A percentile compares a stretch with the other conserved stretches of the same genome.
Conservation (phyloP, 2,888 invertebrate species). For the Pomacea canaliculata region DNA sequence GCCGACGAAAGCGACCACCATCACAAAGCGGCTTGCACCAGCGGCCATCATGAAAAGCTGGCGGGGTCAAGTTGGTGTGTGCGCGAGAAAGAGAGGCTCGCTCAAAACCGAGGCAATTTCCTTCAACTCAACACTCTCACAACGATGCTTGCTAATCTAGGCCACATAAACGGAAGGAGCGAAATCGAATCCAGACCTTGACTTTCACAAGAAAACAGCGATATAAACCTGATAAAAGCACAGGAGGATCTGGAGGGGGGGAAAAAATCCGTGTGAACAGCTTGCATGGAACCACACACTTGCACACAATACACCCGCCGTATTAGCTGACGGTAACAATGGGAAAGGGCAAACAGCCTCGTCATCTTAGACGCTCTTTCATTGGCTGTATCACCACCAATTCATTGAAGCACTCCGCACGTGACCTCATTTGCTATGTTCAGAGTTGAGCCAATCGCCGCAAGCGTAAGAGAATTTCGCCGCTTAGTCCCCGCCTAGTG, state of each 20-base stretch:
- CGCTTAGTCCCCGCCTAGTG: slow-evolving; percentile 20
- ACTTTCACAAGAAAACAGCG: slow-evolving; percentile 11
- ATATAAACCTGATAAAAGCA: slow-evolving; percentile 16
- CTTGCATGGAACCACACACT: slow-evolving; percentile 53
- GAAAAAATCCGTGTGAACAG: slow-evolving; percentile 40
- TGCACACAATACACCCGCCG: slow-evolving; percentile 57
- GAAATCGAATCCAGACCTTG: slow-evolving; percentile 1
- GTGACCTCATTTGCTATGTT: slow-evolving; percentile 60
- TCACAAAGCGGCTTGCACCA: slow-evolving; percentile 15
- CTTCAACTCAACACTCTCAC: slow-evolving; percentile 7
- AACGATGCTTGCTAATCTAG: slow-evolving; percentile 21
- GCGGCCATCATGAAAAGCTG: slow-evolving; percentile 24
- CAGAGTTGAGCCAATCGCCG: slow-evolving; percentile 36
- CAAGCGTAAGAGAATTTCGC: slow-evolving; percentile 2
- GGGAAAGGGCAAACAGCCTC: slow-evolving; percentile 61
- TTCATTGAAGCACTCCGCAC: slow-evolving; percentile 46
- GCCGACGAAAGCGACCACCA: slow-evolving; percentile 12
- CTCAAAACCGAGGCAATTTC: slow-evolving; percentile 26
- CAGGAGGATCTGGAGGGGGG: slow-evolving; percentile 11
- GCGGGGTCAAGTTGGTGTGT: slow-evolving; percentile 26
- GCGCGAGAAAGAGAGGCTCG: slow-evolving; percentile 22
- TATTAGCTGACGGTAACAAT: slow-evolving; percentile 59
- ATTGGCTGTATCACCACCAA: slow-evolving; percentile 63
- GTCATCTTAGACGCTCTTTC: slow-evolving; percentile 61
- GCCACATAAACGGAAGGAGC: slow-evolving; percentile 8